Base-by-base conservation (phyloP, 1,140 invertebrate genomes). In the Drosophila aff. region DNA sequence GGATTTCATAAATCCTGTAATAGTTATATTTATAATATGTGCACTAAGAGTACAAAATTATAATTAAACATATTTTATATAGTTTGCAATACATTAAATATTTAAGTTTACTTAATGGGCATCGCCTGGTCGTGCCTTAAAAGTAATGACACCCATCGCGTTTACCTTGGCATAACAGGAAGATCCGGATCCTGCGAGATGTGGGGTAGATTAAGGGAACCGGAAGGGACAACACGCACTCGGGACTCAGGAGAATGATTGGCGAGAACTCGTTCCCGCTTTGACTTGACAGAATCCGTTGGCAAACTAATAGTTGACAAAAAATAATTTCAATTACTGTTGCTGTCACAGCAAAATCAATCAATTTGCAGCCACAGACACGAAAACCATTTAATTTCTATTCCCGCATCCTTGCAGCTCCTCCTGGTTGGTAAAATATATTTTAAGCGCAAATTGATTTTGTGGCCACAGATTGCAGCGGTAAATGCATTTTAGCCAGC, bases 301-400 rank as follows among this genome's bases (percentile, higher is more conserved):
- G 40, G 31, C 21, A 79, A 89, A 89, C 85, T 90, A 82, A 90
- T 90, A 90, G 81, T 90, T 84, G 76, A 79, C 71, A 53, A 38
- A 58, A 83, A 90, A 90, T 81, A 85, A 84, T 90, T 89, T 79
- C 85, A 89, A 89, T 89, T 89, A 89, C 84, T 78, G 81, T 71
- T 89, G 81, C 85, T 90, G 85, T 90, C 81, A 89, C 81, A 90
- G 85, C 85, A 85, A 89, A 89, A 89, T 90, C 85, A 85, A 89
- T 90, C 84, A 87, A 85, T 82, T 89, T 66, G 78, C 55, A 75
- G 58, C 85, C 85, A 89, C 83, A 83, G 62, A 82, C 55, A 79
- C 72, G 72, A 82, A 79, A 86, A 67, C 81, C 84, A 90, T 89
- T 89, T 84, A 84, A 79, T 89, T 87, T 81, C 38, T 59, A 76